phyloP scores from a whole-genome alignment of 2,888 invertebrate genomes.

The Tyria jacobaeae region DNA sequence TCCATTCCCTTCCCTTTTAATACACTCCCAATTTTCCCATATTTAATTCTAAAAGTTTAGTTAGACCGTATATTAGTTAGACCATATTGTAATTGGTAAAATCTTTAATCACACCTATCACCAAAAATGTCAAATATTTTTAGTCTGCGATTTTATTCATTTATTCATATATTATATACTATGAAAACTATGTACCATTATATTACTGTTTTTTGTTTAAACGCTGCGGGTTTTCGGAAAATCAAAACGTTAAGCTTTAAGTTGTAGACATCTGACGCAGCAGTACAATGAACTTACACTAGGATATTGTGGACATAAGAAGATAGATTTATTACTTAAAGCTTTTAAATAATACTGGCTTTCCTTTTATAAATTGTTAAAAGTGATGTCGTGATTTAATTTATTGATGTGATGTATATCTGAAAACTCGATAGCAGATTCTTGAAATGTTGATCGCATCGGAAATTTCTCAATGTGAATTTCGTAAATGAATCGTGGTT shows the following conservation, averaged over 20 bases:
- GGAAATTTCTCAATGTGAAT: background rate
- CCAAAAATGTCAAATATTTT: too few species aligned
- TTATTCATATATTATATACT: too few species aligned
- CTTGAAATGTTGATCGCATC: background rate
- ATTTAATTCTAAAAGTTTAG: too few species aligned
- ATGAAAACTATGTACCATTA: too few species aligned
- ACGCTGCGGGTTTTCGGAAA: background rate
- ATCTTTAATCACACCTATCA: too few species aligned
- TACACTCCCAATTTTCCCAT: too few species aligned
- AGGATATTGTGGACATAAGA: background rate
- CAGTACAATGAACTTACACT: background rate
- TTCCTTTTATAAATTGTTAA: background rate
- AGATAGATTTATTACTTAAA: conserved; percentile 4
- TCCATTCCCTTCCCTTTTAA: too few species aligned
- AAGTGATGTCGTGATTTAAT: background rate
- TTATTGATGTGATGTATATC: conserved; percentile 1
- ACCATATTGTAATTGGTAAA: too few species aligned
- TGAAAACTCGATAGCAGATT: background rate
- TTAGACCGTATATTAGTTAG: too few species aligned
- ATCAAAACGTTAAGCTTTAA: background rate
- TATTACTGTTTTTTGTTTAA: too few species aligned
- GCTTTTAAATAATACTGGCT: background rate
- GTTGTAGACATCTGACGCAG: background rate
- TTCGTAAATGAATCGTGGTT: background rate
- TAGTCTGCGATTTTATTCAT: too few species aligned